phyloP scores from a whole-genome alignment of 2,113 vertebrate species.

The human region GRCh38 chr5:41251001-41251500 shows the following conservation, averaged over 20 bases:
- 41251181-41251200: neutral
- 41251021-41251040: neutral
- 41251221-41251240: neutral
- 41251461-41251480: neutral
- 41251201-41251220: neutral
- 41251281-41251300: neutral
- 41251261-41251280: neutral
- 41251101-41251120: neutral
- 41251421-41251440: neutral
- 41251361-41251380: neutral
- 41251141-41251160: neutral
- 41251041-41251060: neutral
- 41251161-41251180: neutral
- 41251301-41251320: neutral
- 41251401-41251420: neutral
- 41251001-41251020: neutral
- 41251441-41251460: neutral
- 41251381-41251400: neutral
- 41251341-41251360: too few species aligned
- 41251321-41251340: neutral
- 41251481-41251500: neutral
- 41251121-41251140: neutral
- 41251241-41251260: neutral
- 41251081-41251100: neutral
- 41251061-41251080: neutral